A percentile compares a stretch with the other conserved stretches of the same genome.
phyloP scores from a whole-genome alignment of 2,888 invertebrate genomes.

The Scelioninae gen. 2 region DNA sequence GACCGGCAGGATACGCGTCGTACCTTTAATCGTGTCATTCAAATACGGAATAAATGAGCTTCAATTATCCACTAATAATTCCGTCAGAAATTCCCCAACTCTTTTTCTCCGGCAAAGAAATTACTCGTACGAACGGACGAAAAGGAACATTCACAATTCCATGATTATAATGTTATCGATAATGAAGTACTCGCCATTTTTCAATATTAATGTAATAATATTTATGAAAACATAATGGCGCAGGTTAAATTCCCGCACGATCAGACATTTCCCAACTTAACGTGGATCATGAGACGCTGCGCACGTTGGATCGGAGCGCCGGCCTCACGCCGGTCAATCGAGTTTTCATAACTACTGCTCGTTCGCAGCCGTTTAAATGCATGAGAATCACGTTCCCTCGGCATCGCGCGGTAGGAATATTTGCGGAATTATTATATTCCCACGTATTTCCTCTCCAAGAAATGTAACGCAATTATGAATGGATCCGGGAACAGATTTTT shows the following conservation, averaged over 20 bases:
- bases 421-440: slow-evolving; percentile 45
- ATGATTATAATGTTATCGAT: slow-evolving; percentile 13
- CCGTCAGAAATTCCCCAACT: too few species aligned
- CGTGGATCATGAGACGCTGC: slow-evolving; percentile 36
- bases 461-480: slow-evolving; percentile 31
- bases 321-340: slow-evolving; percentile 52
- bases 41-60: background rate
- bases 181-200: slow-evolving; percentile 12
- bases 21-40: too few species aligned
- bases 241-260: slow-evolving; percentile 43
- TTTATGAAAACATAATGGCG: slow-evolving; percentile 30
- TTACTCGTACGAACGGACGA: background rate
- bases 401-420: slow-evolving; percentile 34
- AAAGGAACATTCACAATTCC: slow-evolving; percentile 17
- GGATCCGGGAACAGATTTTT: slow-evolving; percentile 7
- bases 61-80: background rate
- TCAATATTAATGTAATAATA: slow-evolving; percentile 24
- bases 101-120: background rate
- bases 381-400: slow-evolving; percentile 50
- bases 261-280: slow-evolving; percentile 45
- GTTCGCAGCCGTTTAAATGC: slow-evolving; percentile 50
- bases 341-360: slow-evolving; percentile 55
- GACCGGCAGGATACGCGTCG: too few species aligned
- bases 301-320: slow-evolving; percentile 36
- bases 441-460: slow-evolving; percentile 34